Percentiles rank a stretch among this genome's conserved stretches.
Conservation (phyloP, 2,797 vertebrate genomes). For the Scarus forsteni region DNA sequence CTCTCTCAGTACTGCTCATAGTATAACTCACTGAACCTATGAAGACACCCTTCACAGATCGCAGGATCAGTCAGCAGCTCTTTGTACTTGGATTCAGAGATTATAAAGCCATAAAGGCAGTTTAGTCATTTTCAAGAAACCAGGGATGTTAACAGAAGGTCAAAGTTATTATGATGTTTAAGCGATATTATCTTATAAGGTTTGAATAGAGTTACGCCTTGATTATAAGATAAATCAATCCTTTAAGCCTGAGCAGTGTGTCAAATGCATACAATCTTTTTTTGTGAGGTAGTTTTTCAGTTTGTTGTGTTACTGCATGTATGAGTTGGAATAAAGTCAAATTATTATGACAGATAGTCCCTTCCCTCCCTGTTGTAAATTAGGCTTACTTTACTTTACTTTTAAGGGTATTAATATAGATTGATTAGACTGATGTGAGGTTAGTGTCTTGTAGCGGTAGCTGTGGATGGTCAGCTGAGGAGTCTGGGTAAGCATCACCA, state of each 20-base stretch:
- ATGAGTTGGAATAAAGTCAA: constrained; percentile 17
- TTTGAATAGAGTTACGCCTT: constrained; percentile 14
- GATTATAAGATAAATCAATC: constrained; percentile 25
- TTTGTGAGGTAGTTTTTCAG: too few relatives aligned
- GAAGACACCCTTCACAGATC: constrained; percentile 14
- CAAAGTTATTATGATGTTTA: background rate
- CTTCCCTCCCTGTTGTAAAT: too few relatives aligned
- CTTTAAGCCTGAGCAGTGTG: constrained; percentile 19
- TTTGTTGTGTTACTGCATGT: too few relatives aligned
- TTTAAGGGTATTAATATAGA: too few relatives aligned
- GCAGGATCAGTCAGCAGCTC: constrained; percentile 20
- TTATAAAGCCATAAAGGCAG: constrained; percentile 10
- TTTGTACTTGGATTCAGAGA: constrained; percentile 27
- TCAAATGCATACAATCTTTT: constrained; percentile 12
- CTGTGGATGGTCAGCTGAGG: too few relatives aligned
- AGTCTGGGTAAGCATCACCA: too few relatives aligned
- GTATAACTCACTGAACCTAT: constrained; percentile 22
- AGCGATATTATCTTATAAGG: constrained; percentile 6
- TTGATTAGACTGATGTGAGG: too few relatives aligned
- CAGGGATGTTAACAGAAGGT: constrained; percentile 4
- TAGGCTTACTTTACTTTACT: too few relatives aligned
- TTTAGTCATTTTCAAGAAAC: constrained; percentile 10
- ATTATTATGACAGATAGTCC: constrained; percentile 7
- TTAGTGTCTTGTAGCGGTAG: too few relatives aligned
- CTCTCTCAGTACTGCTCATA: constrained; percentile 20